Evolutionary conservation across 2,888 invertebrate genomes (phyloP).

Genomic region (Dynastes hyllus): DNA sequence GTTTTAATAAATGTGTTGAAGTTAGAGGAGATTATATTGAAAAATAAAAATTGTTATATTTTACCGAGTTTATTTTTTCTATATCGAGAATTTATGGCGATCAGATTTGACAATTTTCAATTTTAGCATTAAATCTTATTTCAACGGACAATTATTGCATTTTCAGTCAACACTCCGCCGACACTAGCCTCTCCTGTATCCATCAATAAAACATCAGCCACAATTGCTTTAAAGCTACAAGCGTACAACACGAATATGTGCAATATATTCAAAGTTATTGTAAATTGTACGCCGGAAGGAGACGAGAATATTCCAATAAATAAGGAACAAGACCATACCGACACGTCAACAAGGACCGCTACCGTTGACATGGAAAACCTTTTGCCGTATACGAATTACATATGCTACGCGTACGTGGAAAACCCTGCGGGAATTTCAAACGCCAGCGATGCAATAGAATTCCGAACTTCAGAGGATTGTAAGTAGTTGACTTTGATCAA

Average conservation of each 20-base stretch:
- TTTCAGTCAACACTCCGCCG: conserved; percentile 52
- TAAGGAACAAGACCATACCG: conserved; percentile 21
- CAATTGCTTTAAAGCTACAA: conserved; percentile 47
- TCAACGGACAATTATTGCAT: neutral
- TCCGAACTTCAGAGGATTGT: conserved; percentile 54
- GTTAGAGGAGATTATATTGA: no score
- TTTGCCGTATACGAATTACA: conserved; percentile 54
- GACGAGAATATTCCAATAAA: neutral
- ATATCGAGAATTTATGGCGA: no score
- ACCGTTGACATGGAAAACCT: conserved; percentile 40
- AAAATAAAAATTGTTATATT: no score
- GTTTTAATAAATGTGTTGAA: no score
- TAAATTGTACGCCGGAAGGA: conserved; percentile 42
- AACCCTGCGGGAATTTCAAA: conserved; percentile 51
- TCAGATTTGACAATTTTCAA: neutral
- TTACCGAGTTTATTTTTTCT: no score
- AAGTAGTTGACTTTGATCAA: conserved; percentile 6
- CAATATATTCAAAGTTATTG: conserved; percentile 25
- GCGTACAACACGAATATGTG: conserved; percentile 49
- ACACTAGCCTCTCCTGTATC: neutral
- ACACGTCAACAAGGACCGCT: conserved; percentile 22
- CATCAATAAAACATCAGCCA: conserved; percentile 25
- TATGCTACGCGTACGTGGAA: conserved; percentile 43
- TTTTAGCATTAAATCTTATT: neutral
- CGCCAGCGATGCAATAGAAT: conserved; percentile 36